These are phyloP conservation scores for Pitangus sulphuratus DNA, from an alignment of 2,797 vertebrate species.

Conservation along the genomic window DNA sequence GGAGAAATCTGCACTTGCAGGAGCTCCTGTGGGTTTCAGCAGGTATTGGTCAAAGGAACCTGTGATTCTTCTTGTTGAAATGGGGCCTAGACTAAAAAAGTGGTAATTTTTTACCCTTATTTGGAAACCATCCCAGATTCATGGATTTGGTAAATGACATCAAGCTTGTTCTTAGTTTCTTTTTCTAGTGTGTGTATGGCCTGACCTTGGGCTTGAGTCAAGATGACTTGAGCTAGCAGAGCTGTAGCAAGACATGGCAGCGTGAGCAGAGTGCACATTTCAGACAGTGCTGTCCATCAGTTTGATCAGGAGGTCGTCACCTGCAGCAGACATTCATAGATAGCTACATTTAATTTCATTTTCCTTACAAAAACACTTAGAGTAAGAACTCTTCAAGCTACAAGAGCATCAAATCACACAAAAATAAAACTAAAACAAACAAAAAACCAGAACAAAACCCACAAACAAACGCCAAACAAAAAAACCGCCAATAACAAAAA, in stretches of 20 bases:
- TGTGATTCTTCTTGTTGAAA: not conserved
- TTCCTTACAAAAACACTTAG: not conserved
- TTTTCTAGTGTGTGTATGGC: not conserved
- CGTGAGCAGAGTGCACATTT: not conserved
- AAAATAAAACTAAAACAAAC: not conserved
- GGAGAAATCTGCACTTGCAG: not conserved
- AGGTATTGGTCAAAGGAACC: not conserved
- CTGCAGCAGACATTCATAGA: not conserved
- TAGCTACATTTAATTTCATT: not conserved
- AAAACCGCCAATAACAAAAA: not conserved
- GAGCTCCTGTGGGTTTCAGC: not conserved
- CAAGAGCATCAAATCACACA: not conserved
- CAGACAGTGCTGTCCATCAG: not conserved
- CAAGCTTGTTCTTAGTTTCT: not conserved
- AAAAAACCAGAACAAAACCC: not conserved
- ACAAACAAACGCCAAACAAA: not conserved
- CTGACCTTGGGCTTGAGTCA: not conserved
- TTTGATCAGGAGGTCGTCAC: not conserved
- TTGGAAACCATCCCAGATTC: not conserved
- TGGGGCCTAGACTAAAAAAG: not conserved
- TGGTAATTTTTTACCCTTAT: not conserved
- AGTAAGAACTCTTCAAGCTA: not conserved
- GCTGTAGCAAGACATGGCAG: not conserved
- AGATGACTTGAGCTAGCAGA: not conserved
- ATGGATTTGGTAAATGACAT: not conserved